Percentiles rank a stretch among this genome's conserved stretches.
phyloP scores from a whole-genome alignment of 2,888 invertebrate species.

The Caenorhabditis afra region DNA sequence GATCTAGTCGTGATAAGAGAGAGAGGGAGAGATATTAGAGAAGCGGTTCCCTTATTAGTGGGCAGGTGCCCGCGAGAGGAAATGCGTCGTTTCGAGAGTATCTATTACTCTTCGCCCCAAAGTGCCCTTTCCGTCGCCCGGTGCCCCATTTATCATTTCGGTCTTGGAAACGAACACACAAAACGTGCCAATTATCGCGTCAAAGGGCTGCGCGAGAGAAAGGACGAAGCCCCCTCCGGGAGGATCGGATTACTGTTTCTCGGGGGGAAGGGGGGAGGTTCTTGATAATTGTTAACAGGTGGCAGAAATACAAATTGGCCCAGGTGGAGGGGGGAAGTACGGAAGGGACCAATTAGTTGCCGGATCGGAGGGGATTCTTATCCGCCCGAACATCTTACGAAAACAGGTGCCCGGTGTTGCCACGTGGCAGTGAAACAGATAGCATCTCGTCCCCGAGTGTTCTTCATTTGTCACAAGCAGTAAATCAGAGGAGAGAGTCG shows the following conservation, averaged over 20 bases:
- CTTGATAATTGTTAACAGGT: conserved; percentile 46
- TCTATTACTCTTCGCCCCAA: conserved; percentile 32
- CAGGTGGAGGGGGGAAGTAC: conserved; percentile 2
- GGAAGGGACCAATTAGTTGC: conserved; percentile 6
- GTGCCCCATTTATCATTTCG: conserved; percentile 39
- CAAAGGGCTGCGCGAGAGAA: conserved; percentile 32
- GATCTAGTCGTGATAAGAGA: conserved; percentile 20
- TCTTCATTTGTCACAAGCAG: too few species aligned
- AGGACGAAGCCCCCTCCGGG: neutral
- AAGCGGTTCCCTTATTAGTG: conserved; percentile 2
- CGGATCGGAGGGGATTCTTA: conserved; percentile 7
- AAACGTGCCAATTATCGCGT: conserved; percentile 56
- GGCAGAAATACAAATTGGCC: conserved; percentile 31
- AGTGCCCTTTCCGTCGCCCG: conserved; percentile 28
- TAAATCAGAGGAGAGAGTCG: too few species aligned
- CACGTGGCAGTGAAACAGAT: neutral
- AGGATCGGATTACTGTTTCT: conserved; percentile 49
- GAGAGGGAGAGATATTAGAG: too few species aligned
- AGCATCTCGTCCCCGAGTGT: too few species aligned
- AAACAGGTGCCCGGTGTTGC: neutral
- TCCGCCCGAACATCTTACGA: neutral
- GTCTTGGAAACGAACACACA: conserved; percentile 37
- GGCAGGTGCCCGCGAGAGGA: neutral
- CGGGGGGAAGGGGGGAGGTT: too few species aligned
- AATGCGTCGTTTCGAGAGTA: conserved; percentile 36